phyloP scores from a whole-genome alignment of 2,888 invertebrate species.

The Pimpla rufipes region DNA sequence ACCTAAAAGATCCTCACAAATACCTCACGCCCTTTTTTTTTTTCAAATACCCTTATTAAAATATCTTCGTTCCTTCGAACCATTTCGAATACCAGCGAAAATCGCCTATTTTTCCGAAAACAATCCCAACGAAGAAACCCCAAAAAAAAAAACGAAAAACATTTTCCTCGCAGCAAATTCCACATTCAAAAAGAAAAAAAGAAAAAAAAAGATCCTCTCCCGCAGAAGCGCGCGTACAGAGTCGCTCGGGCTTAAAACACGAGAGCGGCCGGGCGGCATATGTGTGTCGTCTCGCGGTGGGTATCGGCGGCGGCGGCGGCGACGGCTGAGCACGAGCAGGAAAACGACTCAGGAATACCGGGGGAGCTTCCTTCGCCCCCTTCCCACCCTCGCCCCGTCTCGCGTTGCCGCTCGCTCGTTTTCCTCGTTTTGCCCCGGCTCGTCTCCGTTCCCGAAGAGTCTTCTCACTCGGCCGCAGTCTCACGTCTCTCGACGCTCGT shows the following conservation, averaged over 20 bases:
- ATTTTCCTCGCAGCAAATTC: not conserved
- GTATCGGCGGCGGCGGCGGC: conserved; percentile 32
- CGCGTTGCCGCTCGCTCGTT: conserved; percentile 34
- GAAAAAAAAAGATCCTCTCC: not conserved
- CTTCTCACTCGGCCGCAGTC: conserved; percentile 64
- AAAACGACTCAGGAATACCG: conserved; percentile 35
- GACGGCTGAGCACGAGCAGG: conserved; percentile 10
- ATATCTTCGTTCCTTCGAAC: too few species aligned
- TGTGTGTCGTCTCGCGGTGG: conserved; percentile 23
- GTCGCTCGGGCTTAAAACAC: not conserved
- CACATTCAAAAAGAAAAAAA: not conserved
- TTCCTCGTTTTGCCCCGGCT: conserved; percentile 62
- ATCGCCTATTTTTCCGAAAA: too few species aligned
- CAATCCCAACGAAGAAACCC: not conserved
- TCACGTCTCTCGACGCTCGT: conserved; percentile 62
- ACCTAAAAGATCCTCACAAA: too few species aligned
- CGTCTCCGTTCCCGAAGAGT: conserved; percentile 62
- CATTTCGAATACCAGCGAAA: too few species aligned
- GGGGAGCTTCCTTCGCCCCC: conserved; percentile 49
- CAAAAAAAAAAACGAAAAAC: not conserved
- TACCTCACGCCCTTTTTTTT: too few species aligned
- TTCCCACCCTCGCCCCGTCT: conserved; percentile 44
- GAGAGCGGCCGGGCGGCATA: not conserved
- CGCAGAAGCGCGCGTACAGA: not conserved
- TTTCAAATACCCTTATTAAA: too few species aligned